Conservation (phyloP, 1,140 invertebrate genomes). For the Drosophila rufa region DNA sequence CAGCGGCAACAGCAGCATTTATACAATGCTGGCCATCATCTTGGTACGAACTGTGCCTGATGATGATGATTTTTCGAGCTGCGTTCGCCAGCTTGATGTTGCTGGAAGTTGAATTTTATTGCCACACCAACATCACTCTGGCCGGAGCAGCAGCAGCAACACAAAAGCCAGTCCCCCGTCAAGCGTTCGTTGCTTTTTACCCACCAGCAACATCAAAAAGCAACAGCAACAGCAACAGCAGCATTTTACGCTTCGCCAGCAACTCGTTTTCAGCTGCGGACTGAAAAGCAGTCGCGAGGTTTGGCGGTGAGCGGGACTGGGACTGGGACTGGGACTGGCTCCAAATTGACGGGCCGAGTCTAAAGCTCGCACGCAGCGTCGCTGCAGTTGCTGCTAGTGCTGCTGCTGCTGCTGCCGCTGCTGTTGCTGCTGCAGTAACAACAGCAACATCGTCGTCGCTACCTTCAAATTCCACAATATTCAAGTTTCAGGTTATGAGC, state of each 20-base stretch:
- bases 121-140: conserved; percentile 68
- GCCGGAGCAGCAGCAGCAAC: conserved; percentile 42
- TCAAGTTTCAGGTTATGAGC: conserved; percentile 84
- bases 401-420: conserved; percentile 26
- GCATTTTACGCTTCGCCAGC: conserved; percentile 78
- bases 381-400: conserved; percentile 57
- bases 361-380: conserved; percentile 77
- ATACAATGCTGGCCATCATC: conserved; percentile 59
- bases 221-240: conserved; percentile 25
- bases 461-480: conserved; percentile 84
- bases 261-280: conserved; percentile 77
- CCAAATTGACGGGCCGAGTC: conserved; percentile 78
- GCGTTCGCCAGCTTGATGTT: conserved; percentile 54
- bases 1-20: too few species aligned
- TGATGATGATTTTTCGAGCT: conserved; percentile 70
- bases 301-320: not conserved
- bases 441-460: conserved; percentile 51
- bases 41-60: conserved; percentile 28
- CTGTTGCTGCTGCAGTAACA: conserved; percentile 32
- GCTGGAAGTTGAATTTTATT: conserved; percentile 75
- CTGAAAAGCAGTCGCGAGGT: conserved; percentile 35
- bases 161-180: conserved; percentile 61
- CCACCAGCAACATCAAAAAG: conserved; percentile 51
- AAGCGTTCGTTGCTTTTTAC: conserved; percentile 72
- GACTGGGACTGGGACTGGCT: conserved; percentile 60